Percentiles rank a stretch among this genome's conserved stretches.
Evolutionary conservation across 2,888 invertebrate species (phyloP).

Genomic region (Platynereis dumerilii): DNA sequence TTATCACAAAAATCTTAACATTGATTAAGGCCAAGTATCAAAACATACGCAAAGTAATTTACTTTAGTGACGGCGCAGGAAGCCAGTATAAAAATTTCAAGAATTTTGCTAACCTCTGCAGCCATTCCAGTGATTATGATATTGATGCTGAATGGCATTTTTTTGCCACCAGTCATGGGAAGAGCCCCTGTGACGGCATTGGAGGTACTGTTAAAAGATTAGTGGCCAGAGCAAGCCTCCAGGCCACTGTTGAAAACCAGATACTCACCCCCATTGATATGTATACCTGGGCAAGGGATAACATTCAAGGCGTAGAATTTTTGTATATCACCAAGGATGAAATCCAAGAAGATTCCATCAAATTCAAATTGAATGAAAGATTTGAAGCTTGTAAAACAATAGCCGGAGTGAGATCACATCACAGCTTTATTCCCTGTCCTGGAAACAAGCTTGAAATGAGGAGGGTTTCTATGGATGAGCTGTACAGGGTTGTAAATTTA

Average conservation of each 20-base stretch:
- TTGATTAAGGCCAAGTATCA: not conserved
- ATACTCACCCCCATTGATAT: not conserved
- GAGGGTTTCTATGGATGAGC: too few species aligned
- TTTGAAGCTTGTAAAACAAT: constrained; percentile 2
- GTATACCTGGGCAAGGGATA: not conserved
- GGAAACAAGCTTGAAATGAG: too few species aligned
- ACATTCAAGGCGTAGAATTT: not conserved
- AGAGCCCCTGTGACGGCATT: constrained; percentile 1
- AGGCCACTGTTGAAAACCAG: not conserved
- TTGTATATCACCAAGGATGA: not conserved
- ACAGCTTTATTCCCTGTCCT: too few species aligned
- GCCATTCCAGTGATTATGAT: not conserved
- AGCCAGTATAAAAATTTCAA: constrained; percentile 8
- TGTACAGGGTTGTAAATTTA: too few species aligned
- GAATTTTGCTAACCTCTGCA: not conserved
- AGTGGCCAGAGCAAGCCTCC: constrained; percentile 7
- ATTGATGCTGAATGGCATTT: constrained; percentile 4
- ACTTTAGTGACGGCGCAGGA: not conserved
- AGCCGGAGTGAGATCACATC: not conserved
- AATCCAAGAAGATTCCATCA: not conserved
- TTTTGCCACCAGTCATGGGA: constrained; percentile 5
- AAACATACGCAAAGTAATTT: not conserved
- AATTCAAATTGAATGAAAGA: not conserved
- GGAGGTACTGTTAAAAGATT: constrained; percentile 1
- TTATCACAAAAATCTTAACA: not conserved